Evolutionary conservation across 2,797 vertebrate genomes (phyloP), one percentile per base, ranked within the genome.

Genomic region (Sciurus carolinensis): DNA sequence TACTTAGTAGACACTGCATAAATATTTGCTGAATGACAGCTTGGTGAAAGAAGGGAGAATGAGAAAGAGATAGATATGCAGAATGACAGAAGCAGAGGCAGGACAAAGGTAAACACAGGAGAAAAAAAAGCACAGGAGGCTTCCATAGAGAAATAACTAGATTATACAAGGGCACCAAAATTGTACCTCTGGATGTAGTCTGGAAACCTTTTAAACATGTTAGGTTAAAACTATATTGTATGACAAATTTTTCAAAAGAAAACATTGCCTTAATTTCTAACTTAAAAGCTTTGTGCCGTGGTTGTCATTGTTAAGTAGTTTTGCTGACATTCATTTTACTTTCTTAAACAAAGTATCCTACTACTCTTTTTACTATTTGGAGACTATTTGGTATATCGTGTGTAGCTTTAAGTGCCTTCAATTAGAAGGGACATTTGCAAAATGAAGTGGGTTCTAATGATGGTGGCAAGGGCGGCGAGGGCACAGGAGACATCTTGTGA

Each of bases 341-440:
- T 96, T 96, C n/a, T 73, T 87, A 76, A 92, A 90, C 57, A 59
- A 81, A 83, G n/a, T 75, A 26, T 87, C 14, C n/a, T 62, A 64
- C 33, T 81, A 0, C 82, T 4, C 33, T 86, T 47, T 83, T 71
- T 90, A 69, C 12, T 69, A 26, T 14, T 73, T 83, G 72, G 87
- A 98, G 84, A 47, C 18, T 2, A 9, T 91, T 44, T 24, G 5
- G 71, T 90, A 67, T 92, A 66, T 24, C n/a, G 5, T 59, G 28
- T 69, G 17, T 18, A 69, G 30, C 10, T 44, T 83, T 83, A 36
- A 4, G 47, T 82, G 83, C 24, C 67, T 72, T 62, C 17, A 62
- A 20, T 42, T 59, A 71, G 47, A 39, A 84, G 54, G 62, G 33
- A 24, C 64, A 44, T 47, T 91, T 28, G 66, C 24, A 91, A 39